These are phyloP conservation scores for Sitta europaea DNA, from an alignment of 2,113 vertebrate species.

Conservation along the genomic window DNA sequence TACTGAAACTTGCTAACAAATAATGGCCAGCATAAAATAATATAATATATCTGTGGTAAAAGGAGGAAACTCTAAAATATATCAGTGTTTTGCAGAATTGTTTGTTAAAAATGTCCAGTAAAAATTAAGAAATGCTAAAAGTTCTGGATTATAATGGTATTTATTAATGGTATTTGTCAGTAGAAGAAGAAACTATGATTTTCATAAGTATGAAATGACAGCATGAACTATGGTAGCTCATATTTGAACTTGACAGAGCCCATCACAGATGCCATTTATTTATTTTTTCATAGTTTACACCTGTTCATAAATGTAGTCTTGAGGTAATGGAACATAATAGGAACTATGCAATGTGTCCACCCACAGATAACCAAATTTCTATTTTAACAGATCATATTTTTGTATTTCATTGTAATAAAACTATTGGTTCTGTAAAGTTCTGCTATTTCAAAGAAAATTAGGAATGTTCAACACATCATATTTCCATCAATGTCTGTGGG, in stretches of 20 bases:
- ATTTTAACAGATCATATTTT: not conserved
- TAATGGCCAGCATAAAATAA: not conserved
- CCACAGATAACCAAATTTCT: not conserved
- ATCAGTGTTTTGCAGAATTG: not conserved
- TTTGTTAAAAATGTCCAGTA: not conserved
- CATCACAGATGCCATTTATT: not conserved
- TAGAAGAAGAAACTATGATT: not conserved
- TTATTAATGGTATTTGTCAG: not conserved
- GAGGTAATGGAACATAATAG: not conserved
- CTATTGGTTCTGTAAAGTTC: not conserved
- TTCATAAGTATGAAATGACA: not conserved
- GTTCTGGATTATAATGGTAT: not conserved
- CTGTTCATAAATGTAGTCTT: not conserved
- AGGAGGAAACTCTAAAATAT: not conserved
- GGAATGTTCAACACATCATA: not conserved
- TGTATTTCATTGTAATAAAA: not conserved
- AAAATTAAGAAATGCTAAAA: not conserved
- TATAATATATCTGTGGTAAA: not conserved
- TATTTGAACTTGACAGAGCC: not conserved
- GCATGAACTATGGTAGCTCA: not conserved
- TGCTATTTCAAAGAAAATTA: not conserved
- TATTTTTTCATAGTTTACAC: not conserved
- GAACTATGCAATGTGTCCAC: not conserved
- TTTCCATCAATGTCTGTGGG: not conserved
- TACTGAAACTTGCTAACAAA: not conserved